phyloP scores from a whole-genome alignment of 2,797 vertebrate genomes.

The Lepilemur septentrionalis region DNA sequence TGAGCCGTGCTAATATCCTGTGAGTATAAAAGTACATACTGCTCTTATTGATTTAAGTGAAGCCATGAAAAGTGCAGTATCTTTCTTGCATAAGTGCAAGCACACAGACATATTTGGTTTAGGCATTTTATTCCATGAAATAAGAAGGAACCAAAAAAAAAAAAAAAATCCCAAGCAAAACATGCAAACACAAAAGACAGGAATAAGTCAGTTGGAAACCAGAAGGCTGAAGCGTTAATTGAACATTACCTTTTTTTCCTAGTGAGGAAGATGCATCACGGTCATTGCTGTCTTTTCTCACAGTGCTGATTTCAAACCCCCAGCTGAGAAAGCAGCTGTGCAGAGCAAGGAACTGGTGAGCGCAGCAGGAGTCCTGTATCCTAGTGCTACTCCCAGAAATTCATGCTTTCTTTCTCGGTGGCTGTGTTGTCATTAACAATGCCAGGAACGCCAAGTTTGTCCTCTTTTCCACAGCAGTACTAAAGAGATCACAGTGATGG shows the following conservation, averaged over 20 bases:
- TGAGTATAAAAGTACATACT: neutral
- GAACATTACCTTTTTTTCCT: slow-evolving; percentile 67
- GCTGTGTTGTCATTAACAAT: slow-evolving; percentile 64
- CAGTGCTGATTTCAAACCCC: slow-evolving; percentile 75
- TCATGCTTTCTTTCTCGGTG: slow-evolving; percentile 74
- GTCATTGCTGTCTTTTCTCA: slow-evolving; percentile 77
- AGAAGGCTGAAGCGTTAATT: slow-evolving; percentile 63
- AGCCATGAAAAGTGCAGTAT: neutral
- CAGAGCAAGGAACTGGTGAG: slow-evolving; percentile 69
- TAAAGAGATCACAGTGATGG: slow-evolving; percentile 15
- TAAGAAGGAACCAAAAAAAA: slow-evolving; percentile 5
- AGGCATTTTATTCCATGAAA: slow-evolving; percentile 19
- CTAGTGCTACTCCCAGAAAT: slow-evolving; percentile 75
- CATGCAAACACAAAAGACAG: neutral
- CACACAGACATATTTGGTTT: slow-evolving; percentile 14
- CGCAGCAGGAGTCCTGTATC: slow-evolving; percentile 69
- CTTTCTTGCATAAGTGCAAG: neutral
- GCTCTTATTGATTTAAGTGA: slow-evolving; percentile 40
- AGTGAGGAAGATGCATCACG: slow-evolving; percentile 66
- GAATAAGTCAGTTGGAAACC: slow-evolving; percentile 14
- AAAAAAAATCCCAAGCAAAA: neutral
- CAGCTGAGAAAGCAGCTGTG: slow-evolving; percentile 84
- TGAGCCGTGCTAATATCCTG: neutral
- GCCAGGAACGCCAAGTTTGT: slow-evolving; percentile 69
- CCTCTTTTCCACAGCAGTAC: slow-evolving; percentile 50